Percentiles rank a stretch among this genome's conserved stretches.
Evolutionary conservation across 53 echinoderm and acorn worm species (phyloP).

Genomic region (Stichopus horrens): DNA sequence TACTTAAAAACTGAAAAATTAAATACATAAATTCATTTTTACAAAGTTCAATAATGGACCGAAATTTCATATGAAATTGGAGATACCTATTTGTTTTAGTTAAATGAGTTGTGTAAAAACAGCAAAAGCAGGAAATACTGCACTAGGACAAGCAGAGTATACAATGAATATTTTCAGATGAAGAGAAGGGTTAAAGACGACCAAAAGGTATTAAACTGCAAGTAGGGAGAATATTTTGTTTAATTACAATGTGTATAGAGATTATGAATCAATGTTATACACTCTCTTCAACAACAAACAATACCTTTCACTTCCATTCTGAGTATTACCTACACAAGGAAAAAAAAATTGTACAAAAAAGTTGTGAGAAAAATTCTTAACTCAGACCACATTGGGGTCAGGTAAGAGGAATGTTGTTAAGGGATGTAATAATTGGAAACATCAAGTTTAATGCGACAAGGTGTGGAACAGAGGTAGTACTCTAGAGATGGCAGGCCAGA

Average conservation of each 20-base stretch:
- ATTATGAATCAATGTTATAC: background rate
- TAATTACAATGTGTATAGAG: background rate
- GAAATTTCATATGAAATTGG: slow-evolving; percentile 10
- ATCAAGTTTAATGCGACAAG: too few species aligned
- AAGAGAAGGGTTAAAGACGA: too few species aligned
- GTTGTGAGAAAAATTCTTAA: too few species aligned
- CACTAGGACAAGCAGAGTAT: background rate
- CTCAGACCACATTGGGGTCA: too few species aligned
- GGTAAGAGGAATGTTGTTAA: too few species aligned
- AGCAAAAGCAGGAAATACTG: background rate
- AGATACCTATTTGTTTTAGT: background rate
- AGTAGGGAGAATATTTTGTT: background rate
- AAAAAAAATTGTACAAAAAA: background rate
- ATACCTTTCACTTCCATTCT: background rate
- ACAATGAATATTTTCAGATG: too few species aligned
- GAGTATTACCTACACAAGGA: background rate
- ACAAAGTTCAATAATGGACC: background rate
- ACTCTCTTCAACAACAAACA: background rate
- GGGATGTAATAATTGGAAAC: too few species aligned
- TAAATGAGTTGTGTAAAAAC: background rate
- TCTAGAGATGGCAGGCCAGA: too few species aligned
- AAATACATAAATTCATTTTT: background rate
- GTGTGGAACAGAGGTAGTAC: too few species aligned
- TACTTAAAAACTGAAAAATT: too few species aligned
- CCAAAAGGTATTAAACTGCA: background rate